Evolutionary conservation across 2,888 invertebrate genomes (phyloP), one percentile per base, ranked within the genome.

Genomic region (Noctua pronuba): DNA sequence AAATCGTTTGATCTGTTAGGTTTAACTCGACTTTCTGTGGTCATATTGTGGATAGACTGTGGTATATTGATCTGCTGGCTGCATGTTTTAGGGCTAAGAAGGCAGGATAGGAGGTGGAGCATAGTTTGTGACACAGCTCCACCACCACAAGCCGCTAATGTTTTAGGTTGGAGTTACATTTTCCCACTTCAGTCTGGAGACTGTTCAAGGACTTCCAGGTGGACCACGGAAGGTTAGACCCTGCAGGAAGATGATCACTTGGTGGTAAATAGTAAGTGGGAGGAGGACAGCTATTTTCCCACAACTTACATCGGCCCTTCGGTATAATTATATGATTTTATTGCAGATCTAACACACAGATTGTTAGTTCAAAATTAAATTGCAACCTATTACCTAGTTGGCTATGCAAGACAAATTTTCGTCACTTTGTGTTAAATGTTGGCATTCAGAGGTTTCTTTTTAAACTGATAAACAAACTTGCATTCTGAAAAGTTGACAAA

Each of bases 381-480:
- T 8, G 3, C 8, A 21, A 16, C 0, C 7, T 60, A 1, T 28
- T 7, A n/a, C n/a, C n/a, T n/a, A 21, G 13, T 38, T n/a, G 4
- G 16, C 8, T 4, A 35, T 4, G 11, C 16, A 5, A n/a, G n/a
- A 4, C 21, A 24, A 4, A n/a, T 38, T 21, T 55, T 73, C 18
- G 8, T 41, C 1, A 21, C 16, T 58, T 16, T 18, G 8, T 58
- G 5, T 13, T 35, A n/a, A 64, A 64, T 31, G 38, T 64, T 46
- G 44, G 28, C 35, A 71, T 80, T 71, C 2, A 55, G n/a, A n/a
- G 24, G 52, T 18, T 64, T 38, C 38, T 72, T 46, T 31, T 31
- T 21, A 31, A 80, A 31, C 18, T 65, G 38, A 58, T 74, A 74
- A 80, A 62, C 13, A 70, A 80, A 73, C n/a, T 46, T 24, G 74